Evolutionary conservation across 2,113 vertebrate species (phyloP), one percentile per base, ranked within the genome.

Genomic region (Talpa occidentalis): DNA sequence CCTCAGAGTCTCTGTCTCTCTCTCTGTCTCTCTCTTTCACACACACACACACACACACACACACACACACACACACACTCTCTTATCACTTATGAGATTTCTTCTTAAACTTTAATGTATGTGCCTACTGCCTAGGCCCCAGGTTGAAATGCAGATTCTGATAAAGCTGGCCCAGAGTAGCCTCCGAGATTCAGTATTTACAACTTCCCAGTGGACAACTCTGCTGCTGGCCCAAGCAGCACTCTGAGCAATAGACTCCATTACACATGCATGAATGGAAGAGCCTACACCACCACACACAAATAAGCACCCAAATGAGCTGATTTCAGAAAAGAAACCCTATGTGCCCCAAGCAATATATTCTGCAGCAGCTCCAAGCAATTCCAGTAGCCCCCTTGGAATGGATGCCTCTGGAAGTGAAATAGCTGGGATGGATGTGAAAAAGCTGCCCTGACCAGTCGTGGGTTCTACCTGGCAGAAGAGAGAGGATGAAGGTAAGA

Each of bases 311-410:
- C 47, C 47, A 77, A 14, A 10, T 17, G 12, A 3, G 59, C 60
- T 76, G 67, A 16, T 54, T 88, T 80, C 78, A 95, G 66, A 80
- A 88, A 62, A 40, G 42, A 91, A 69, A 78, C 2, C 44, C 30
- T 78, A 74, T 37, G 40, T 59, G 14, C 78, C 69, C 40, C 17
- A 32, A 40, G 40, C 32, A 78, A 24, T 54, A 30, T 30, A 42
- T 73, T 62, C 77, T 88, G 19, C 24, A 85, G 21, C 1, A 80
- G 24, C 79, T 88, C 62, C n/a, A 42, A 84, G 56, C 19, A 49
- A 32, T 62, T 52, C 52, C 5, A 32, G 64, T 4, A 66, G 37
- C 44, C 21, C 52, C 78, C 64, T 2, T 1, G 47, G 52, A 72
- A 47, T 6, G 35, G 15, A 40, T n/a, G 44, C 2, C n/a, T 67